A percentile compares a stretch with the other conserved stretches of the same genome.
Evolutionary conservation across 1,140 invertebrate genomes (phyloP).

Genomic region (Bombus difficillimus): DNA sequence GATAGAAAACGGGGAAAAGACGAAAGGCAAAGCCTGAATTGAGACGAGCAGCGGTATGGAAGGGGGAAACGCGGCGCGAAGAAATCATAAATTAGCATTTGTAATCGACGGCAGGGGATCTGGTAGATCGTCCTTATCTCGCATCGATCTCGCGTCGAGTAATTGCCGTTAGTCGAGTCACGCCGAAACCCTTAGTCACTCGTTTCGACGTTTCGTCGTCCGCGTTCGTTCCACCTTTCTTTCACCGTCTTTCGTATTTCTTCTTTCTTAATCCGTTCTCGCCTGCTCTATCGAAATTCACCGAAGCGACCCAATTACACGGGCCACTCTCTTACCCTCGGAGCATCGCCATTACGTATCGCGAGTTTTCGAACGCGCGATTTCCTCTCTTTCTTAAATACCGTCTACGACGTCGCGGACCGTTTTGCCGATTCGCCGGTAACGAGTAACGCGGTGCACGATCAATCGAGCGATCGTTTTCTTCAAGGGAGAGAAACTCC

Average conservation of each 20-base stretch:
- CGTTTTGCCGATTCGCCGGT: too few species aligned
- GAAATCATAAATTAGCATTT: constrained; percentile 77
- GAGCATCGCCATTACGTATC: not conserved
- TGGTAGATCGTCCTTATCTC: constrained; percentile 62
- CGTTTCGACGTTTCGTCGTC: constrained; percentile 55
- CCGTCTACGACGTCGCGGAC: too few species aligned
- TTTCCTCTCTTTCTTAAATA: too few species aligned
- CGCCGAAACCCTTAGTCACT: constrained; percentile 64
- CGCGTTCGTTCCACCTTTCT: constrained; percentile 16
- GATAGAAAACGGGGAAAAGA: constrained; percentile 28
- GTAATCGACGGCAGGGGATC: constrained; percentile 63
- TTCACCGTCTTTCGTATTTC: not conserved
- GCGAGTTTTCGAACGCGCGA: not conserved
- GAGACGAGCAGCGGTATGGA: too few species aligned
- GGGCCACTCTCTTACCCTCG: not conserved
- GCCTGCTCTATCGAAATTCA: not conserved
- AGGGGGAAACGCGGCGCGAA: constrained; percentile 58
- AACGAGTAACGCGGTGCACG: too few species aligned
- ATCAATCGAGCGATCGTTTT: too few species aligned
- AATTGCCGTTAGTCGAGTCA: constrained; percentile 67
- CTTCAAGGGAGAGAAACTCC: too few species aligned
- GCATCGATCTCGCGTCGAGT: constrained; percentile 68
- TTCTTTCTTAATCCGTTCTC: too few species aligned
- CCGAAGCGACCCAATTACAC: not conserved
- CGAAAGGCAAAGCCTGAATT: not conserved